Evolutionary conservation across 2,888 invertebrate species (phyloP).

Genomic region (Ecliptopera silaceata): DNA sequence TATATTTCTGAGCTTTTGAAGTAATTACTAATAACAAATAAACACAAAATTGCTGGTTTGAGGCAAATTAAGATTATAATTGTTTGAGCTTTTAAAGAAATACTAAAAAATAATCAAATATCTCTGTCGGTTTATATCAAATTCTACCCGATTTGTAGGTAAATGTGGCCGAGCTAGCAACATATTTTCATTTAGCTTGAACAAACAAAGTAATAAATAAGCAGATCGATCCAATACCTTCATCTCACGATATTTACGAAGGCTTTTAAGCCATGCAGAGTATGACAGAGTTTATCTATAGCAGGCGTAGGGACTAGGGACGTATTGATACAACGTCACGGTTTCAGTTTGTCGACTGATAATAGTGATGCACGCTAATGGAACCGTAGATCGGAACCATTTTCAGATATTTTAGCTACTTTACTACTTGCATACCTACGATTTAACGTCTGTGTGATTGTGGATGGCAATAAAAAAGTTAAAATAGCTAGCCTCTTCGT

Average conservation of each 20-base stretch:
- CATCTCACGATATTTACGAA: constrained; percentile 40
- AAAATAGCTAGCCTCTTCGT: background rate
- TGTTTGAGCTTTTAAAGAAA: too few species aligned
- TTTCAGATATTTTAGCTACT: constrained; percentile 28
- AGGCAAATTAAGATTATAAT: too few species aligned
- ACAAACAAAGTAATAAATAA: constrained; percentile 17
- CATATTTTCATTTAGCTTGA: background rate
- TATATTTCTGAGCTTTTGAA: too few species aligned
- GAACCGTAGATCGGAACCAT: constrained; percentile 44
- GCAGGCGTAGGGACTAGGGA: constrained; percentile 48
- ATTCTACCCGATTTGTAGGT: too few species aligned
- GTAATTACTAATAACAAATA: too few species aligned
- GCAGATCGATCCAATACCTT: constrained; percentile 27
- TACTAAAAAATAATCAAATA: too few species aligned
- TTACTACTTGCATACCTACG: constrained; percentile 14
- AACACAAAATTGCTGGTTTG: too few species aligned
- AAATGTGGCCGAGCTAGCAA: background rate
- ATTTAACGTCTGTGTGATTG: background rate
- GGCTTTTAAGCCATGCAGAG: constrained; percentile 45
- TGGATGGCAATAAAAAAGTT: constrained; percentile 6
- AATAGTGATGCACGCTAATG: constrained; percentile 73
- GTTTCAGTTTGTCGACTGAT: constrained; percentile 57
- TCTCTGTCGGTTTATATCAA: too few species aligned
- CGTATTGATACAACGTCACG: constrained; percentile 58
- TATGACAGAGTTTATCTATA: constrained; percentile 53